phyloP scores from a whole-genome alignment of 2,888 invertebrate genomes.

The Caenorhabditis sp. region DNA sequence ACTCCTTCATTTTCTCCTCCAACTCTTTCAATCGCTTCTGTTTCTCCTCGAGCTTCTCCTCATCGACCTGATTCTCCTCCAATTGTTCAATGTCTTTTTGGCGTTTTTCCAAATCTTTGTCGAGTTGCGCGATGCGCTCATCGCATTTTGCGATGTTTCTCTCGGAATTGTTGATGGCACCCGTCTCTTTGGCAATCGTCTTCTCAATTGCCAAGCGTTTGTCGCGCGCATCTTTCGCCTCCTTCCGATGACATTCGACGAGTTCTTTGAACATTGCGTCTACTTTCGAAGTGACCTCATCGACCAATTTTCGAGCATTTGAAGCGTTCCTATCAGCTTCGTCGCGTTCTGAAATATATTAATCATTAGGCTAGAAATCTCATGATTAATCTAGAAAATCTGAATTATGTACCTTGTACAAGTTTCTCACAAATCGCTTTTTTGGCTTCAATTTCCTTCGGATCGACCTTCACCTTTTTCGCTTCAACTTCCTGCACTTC shows the following conservation, averaged over 20 bases:
- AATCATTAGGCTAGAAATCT: background rate
- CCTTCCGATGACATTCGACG: constrained; percentile 6
- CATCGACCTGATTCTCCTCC: constrained; percentile 10
- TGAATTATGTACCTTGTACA: background rate
- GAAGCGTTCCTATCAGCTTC: constrained; percentile 15
- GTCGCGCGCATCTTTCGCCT: background rate
- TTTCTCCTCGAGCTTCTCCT: constrained; percentile 44
- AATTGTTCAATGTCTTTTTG: constrained; percentile 15
- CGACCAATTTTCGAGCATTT: constrained; percentile 16
- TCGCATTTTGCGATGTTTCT: constrained; percentile 72
- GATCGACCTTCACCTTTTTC: constrained; percentile 63
- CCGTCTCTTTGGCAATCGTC: constrained; percentile 73
- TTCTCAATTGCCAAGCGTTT: background rate
- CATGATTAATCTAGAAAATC: background rate
- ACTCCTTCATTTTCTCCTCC: constrained; percentile 10
- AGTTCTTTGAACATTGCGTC: constrained; percentile 63
- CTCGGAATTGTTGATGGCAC: constrained; percentile 75
- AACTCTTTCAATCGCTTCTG: constrained; percentile 75
- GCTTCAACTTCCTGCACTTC: constrained; percentile 62
- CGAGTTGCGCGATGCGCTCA: constrained; percentile 16
- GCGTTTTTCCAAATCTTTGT: constrained; percentile 33
- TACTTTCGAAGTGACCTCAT: constrained; percentile 72
- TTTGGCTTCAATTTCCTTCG: constrained; percentile 3
- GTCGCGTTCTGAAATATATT: constrained; percentile 16
- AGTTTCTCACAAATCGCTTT: background rate